Evolutionary conservation across 1,140 invertebrate species (phyloP), one percentile per base, ranked within the genome.

Genomic region (Drosophila elegans): DNA sequence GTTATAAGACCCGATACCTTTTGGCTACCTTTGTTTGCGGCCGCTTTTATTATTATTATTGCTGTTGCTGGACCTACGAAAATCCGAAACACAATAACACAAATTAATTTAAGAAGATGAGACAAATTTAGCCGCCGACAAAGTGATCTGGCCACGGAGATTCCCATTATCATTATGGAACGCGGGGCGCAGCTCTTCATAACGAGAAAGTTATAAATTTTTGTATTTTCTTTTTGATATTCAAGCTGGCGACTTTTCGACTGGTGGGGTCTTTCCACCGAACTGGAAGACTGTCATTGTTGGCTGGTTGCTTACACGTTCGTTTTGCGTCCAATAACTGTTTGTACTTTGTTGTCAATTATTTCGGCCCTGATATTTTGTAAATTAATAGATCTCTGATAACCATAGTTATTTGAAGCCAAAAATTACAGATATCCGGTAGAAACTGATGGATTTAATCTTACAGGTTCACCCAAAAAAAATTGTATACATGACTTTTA

Each of bases 161-260:
- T 55, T 63, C 60, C 60, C 61, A 55, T 55, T 46, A 44, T 32
- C 61, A 63, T 55, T 63, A 44, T 21, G 32, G 39, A 11, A 32
- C 48, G 32, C 38, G 36, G 46, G 39, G 44, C 42, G 59, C 72
- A 61, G 52, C 52, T 61, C 81, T 72, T 63, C 77, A 86, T 90
- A 90, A 90, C 86, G 80, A 90, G 86, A 90, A 90, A 90, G 86
- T 90, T 90, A 90, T 90, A 90, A 90, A 90, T 90, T 86, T 86
- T 48, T 79, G 86, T 83, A 86, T 90, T 90, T 90, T 80, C 83
- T 52, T 67, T 80, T 79, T 38, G 44, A 38, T 55, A 44, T 55
- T 11, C 42, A 21, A 21, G 11, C 57, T 61, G 48, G 46, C 21
- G 62, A 53, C 34, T 54, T 39, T 10, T 27, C 76, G 64, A 80